Conservation (phyloP, 2,797 vertebrate species). For the Onychomys leucogaster region DNA sequence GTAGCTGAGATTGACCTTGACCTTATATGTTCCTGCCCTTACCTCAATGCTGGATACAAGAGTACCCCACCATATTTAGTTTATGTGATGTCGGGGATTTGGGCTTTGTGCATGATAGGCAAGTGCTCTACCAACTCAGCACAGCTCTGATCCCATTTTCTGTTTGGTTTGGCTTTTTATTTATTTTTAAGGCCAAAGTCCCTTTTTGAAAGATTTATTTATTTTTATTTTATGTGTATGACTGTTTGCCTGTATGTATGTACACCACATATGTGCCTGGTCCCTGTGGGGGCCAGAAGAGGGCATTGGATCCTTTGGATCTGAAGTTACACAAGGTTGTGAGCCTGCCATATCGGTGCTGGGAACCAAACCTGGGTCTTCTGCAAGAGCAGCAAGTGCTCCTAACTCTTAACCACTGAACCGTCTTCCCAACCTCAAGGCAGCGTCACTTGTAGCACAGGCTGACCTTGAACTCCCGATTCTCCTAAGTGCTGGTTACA, state of each 20-base stretch:
- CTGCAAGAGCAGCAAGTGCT: neutral
- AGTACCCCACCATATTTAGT: neutral
- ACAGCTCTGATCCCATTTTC: neutral
- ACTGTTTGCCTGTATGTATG: neutral
- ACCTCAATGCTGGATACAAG: neutral
- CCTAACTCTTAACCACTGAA: neutral
- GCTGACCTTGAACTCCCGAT: neutral
- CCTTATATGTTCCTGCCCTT: neutral
- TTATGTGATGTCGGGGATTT: neutral
- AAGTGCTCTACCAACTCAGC: neutral
- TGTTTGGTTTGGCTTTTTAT: neutral
- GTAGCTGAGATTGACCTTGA: neutral
- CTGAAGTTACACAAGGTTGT: neutral
- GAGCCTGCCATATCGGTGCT: neutral
- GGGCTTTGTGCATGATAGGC: neutral
- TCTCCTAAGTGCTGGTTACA: neutral
- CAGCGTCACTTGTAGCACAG: neutral
- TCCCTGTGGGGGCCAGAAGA: neutral
- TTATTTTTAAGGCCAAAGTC: neutral
- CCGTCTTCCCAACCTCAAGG: neutral
- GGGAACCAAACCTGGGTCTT: neutral
- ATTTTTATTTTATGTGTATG: neutral
- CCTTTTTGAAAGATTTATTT: neutral
- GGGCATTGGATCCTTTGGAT: neutral
- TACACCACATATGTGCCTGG: neutral